phyloP scores from a whole-genome alignment of 2,888 invertebrate species.

The Parnassius mnemosyne region DNA sequence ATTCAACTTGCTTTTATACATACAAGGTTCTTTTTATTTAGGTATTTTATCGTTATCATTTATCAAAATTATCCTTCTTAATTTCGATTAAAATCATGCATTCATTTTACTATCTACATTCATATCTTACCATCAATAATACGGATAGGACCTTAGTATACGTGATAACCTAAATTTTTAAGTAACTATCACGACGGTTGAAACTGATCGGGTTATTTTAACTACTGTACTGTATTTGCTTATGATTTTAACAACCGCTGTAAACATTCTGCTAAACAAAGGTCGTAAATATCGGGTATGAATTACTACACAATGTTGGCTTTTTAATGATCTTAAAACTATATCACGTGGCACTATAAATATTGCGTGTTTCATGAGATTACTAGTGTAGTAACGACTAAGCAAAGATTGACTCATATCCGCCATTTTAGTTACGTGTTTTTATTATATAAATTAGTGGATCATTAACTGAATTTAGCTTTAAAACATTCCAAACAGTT shows the following conservation, averaged over 20 bases:
- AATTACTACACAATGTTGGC: constrained; percentile 19
- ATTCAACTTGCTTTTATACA: no score
- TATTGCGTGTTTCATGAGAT: constrained; percentile 1
- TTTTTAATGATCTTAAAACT: constrained; percentile 20
- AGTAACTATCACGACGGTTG: neutral
- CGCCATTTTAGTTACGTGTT: neutral
- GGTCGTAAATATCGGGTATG: constrained; percentile 10
- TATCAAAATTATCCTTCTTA: no score
- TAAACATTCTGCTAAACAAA: constrained; percentile 10
- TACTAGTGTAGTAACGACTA: neutral
- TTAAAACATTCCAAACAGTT: no score
- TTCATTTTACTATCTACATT: no score
- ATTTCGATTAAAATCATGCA: no score
- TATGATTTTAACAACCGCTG: constrained; percentile 1
- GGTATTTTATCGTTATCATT: no score
- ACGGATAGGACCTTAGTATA: no score
- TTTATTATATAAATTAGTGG: no score
- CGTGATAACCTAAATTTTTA: neutral
- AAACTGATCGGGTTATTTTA: neutral
- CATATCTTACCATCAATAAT: neutral
- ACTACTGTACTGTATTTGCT: constrained; percentile 5
- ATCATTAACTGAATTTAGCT: no score
- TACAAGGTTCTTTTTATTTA: no score
- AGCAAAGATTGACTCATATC: neutral
- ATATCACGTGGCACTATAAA: constrained; percentile 8